Evolutionary conservation across 2,797 vertebrate species (phyloP), one percentile per base, ranked within the genome.

Genomic region (Siniperca obscura): DNA sequence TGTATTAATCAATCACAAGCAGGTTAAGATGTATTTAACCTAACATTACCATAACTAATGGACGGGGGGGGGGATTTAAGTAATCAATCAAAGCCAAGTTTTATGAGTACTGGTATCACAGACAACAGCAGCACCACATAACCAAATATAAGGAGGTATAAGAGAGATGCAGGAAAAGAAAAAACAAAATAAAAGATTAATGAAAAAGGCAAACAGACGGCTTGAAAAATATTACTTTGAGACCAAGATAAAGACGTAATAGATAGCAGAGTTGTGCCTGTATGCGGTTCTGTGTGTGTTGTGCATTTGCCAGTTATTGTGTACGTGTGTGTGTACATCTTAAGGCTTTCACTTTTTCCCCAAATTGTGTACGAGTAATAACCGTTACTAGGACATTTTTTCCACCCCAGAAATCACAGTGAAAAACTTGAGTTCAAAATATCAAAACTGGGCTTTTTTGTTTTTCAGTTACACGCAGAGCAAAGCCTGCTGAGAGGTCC

Each of bases 31-130:
- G 85, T 87, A 57, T 89, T 92, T 89, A 92, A 89, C 86, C 80
- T 44, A 82, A 87, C 80, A 92, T 88, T 92, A 89, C 76, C 80
- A 89, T 85, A 90, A 88, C 70, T 89, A 92, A 92, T 92, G 82
- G 81, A 71, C 81, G 46, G 64, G 74, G 68, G 27, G 27, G 12
- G 78, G 74, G 57, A 87, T 82, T 44, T 42, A 61, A 46, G 72
- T 61, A 55, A 89, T 92, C 84, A 86, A 86, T 91, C 89, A 91
- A 82, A 74, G 74, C 25, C 46, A 62, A 9, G 30, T 83, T 86
- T 71, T 78, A 85, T 82, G 69, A 88, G 44, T 5, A 7, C 42
- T 56, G 34, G 42, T 66, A 73, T 59, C 52, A 59, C 34, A 60
- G 67, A 74, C 48, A 78, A 66, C 62, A 70, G 74, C 78, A 65